Percentiles rank a stretch among this genome's conserved stretches.
These are phyloP conservation scores for Larimichthys crocea DNA, from an alignment of 2,113 vertebrate species.

Conservation along the genomic window DNA sequence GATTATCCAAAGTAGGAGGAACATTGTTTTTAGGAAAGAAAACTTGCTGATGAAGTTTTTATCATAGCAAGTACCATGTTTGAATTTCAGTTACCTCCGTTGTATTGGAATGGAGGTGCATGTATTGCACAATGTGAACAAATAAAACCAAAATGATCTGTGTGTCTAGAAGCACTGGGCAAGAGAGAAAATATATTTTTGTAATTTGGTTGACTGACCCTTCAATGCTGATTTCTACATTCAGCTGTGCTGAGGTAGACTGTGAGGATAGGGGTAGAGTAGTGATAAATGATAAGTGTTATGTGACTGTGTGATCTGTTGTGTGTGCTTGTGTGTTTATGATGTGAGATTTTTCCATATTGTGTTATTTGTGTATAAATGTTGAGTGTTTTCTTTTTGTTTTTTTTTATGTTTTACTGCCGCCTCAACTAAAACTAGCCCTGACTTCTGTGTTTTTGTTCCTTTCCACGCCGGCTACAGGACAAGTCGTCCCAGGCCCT, in stretches of 20 bases:
- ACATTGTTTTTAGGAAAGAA: slow-evolving; percentile 11
- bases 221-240: slow-evolving; percentile 1
- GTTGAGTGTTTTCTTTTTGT: slow-evolving; percentile 1
- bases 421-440: slow-evolving; percentile 7
- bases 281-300: slow-evolving; percentile 31
- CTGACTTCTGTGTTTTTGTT: slow-evolving; percentile 73
- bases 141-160: slow-evolving; percentile 3
- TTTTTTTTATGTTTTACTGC: background rate
- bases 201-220: background rate
- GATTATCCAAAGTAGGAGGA: background rate
- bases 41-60: background rate
- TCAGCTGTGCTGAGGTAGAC: background rate
- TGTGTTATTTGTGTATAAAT: slow-evolving; percentile 27
- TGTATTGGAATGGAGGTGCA: background rate
- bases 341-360: slow-evolving; percentile 1
- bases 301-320: slow-evolving; percentile 24
- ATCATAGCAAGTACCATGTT: too few relatives aligned
- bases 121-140: background rate
- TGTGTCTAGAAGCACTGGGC: background rate
- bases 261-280: slow-evolving; percentile 6
- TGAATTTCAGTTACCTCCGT: background rate
- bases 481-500: slow-evolving; percentile 99
- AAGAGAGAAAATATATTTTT: background rate
- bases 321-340: slow-evolving; percentile 22
- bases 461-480: slow-evolving; percentile 75